These are phyloP conservation scores for Hylia prasina DNA, from an alignment of 2,113 vertebrate genomes.

Conservation along the genomic window DNA sequence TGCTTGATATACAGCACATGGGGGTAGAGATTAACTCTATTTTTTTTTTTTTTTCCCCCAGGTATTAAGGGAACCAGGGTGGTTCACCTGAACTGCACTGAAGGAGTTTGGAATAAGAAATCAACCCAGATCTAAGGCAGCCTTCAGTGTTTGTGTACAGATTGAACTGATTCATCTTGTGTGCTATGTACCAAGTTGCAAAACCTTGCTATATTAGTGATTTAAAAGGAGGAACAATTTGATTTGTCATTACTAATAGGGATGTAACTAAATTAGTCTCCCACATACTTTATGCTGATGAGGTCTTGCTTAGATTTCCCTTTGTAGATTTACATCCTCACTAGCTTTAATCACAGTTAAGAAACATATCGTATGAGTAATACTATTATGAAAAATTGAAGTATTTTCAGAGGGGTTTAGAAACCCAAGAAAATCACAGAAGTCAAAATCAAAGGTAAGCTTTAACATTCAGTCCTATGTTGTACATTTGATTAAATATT, in stretches of 20 bases:
- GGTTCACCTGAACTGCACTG: background rate
- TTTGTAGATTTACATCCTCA: conserved; percentile 43
- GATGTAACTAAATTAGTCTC: conserved; percentile 57
- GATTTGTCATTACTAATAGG: conserved; percentile 57
- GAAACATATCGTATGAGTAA: background rate
- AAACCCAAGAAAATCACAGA: background rate
- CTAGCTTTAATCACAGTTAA: conserved; percentile 20
- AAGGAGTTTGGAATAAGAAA: background rate
- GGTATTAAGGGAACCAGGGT: background rate
- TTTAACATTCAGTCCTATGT: conserved; percentile 15
- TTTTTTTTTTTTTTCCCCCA: background rate
- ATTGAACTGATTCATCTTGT: background rate
- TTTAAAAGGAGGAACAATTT: conserved; percentile 51
- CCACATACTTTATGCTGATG: conserved; percentile 44
- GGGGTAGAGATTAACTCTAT: background rate
- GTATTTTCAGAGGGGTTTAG: background rate
- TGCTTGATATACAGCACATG: background rate
- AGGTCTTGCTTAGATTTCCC: conserved; percentile 48
- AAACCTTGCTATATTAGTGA: conserved; percentile 1
- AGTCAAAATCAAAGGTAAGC: conserved; percentile 40
- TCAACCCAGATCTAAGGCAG: background rate
- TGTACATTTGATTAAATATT: conserved; percentile 60
- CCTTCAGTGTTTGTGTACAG: background rate
- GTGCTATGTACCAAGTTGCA: background rate
- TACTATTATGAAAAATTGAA: background rate